Percentiles rank a stretch among this genome's conserved stretches.
Evolutionary conservation across 1,140 invertebrate genomes (phyloP).

Genomic region (Leguminivora glycinivorella): DNA sequence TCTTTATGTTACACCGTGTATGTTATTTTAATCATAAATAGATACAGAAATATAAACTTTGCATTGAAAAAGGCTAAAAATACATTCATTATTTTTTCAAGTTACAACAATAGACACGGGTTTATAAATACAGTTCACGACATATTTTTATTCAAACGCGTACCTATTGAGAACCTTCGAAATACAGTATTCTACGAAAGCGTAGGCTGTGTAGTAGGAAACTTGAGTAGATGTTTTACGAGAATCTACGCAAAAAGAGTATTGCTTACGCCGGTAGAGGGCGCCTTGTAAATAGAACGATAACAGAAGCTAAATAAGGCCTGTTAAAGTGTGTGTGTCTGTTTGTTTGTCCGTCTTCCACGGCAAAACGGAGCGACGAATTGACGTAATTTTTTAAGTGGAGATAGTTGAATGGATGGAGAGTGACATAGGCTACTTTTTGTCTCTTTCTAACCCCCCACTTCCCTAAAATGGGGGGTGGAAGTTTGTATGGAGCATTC

Average conservation of each 20-base stretch:
- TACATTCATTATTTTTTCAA: not conserved
- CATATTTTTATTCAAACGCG: constrained; percentile 1
- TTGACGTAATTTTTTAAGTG: too few species aligned
- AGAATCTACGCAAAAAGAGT: not conserved
- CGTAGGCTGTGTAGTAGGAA: not conserved
- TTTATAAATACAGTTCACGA: not conserved
- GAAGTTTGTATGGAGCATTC: too few species aligned
- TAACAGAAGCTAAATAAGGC: not conserved
- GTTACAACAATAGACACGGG: not conserved
- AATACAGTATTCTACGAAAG: not conserved
- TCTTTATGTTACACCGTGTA: too few species aligned
- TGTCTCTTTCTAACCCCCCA: too few species aligned
- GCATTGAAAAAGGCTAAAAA: not conserved
- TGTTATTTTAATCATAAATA: not conserved
- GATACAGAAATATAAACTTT: not conserved
- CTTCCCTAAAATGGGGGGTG: too few species aligned
- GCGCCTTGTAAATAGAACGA: not conserved
- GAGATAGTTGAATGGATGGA: too few species aligned
- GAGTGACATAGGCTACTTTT: too few species aligned
- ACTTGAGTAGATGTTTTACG: not conserved
- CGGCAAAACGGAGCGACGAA: too few species aligned
- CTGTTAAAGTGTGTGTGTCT: too few species aligned
- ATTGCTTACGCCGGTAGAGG: not conserved
- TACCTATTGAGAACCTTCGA: not conserved
- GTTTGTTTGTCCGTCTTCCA: too few species aligned